phyloP scores from a whole-genome alignment of 2,888 invertebrate species.

The Tanypteryx hageni region DNA sequence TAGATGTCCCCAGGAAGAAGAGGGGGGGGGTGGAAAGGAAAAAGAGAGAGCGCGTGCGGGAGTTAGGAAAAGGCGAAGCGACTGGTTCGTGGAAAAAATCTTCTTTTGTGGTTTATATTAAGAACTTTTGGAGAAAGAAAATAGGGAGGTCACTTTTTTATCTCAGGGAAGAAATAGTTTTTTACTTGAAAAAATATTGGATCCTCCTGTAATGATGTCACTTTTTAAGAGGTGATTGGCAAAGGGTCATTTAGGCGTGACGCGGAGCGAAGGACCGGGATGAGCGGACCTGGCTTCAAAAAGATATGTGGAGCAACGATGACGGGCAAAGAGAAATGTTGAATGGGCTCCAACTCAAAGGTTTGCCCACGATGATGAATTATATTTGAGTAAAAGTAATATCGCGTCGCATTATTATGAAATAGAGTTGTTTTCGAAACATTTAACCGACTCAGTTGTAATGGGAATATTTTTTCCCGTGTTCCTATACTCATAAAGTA shows the following conservation, averaged over 20 bases:
- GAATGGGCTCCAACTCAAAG: too few species aligned
- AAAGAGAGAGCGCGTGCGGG: background rate
- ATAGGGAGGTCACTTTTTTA: background rate
- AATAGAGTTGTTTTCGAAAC: too few species aligned
- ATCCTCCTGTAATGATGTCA: background rate
- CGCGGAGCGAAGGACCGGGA: background rate
- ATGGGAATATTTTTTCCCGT: too few species aligned
- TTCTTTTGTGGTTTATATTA: constrained; percentile 28
- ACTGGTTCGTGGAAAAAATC: background rate
- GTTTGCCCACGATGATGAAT: too few species aligned
- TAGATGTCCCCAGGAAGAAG: background rate
- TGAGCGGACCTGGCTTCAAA: background rate
- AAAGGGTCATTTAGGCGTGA: background rate
- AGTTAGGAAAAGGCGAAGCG: background rate
- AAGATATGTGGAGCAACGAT: too few species aligned
- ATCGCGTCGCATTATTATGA: too few species aligned
- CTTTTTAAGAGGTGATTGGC: constrained; percentile 6
- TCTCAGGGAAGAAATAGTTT: background rate
- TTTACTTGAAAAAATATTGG: background rate
- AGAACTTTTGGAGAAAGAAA: background rate
- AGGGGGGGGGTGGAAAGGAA: background rate
- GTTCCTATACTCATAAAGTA: too few species aligned
- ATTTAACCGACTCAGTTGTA: too few species aligned
- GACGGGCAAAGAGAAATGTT: too few species aligned
- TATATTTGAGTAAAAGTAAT: too few species aligned